Evolutionary conservation across 2,888 invertebrate genomes (phyloP).

Genomic region (Abrostola triplasia): DNA sequence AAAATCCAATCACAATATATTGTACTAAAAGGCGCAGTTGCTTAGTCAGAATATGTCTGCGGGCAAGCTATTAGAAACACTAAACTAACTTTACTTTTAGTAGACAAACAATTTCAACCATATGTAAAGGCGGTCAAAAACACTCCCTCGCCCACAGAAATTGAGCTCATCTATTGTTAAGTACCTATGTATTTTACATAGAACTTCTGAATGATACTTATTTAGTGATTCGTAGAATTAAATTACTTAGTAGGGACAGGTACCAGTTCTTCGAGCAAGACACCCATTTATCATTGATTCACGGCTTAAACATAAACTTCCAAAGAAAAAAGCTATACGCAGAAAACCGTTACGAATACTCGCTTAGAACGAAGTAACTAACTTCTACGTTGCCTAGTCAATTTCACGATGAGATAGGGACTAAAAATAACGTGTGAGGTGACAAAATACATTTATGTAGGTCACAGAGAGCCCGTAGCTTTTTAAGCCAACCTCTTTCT

Average conservation of each 20-base stretch:
- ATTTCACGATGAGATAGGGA: too few species aligned
- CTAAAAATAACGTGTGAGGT: neutral
- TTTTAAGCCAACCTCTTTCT: neutral
- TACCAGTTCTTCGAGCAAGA: slow-evolving; percentile 31
- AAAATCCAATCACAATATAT: too few species aligned
- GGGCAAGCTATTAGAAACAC: too few species aligned
- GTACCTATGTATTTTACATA: slow-evolving; percentile 12
- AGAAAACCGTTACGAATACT: slow-evolving; percentile 10
- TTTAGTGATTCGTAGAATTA: slow-evolving; percentile 33
- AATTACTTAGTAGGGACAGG: slow-evolving; percentile 36
- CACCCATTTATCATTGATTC: slow-evolving; percentile 29
- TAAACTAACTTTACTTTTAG: neutral
- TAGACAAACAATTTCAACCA: neutral
- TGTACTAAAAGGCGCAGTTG: too few species aligned
- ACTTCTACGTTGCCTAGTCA: neutral
- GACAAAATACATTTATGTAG: neutral
- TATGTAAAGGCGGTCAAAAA: neutral
- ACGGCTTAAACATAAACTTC: slow-evolving; percentile 41
- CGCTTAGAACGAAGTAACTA: slow-evolving; percentile 25
- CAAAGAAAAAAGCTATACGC: slow-evolving; percentile 40
- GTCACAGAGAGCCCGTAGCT: neutral
- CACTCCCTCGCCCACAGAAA: neutral
- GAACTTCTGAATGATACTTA: slow-evolving; percentile 21
- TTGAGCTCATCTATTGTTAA: neutral
- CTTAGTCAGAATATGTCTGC: too few species aligned